Conservation (phyloP, 2,113 vertebrate species). For the Dicerorhinus sumatrensis region DNA sequence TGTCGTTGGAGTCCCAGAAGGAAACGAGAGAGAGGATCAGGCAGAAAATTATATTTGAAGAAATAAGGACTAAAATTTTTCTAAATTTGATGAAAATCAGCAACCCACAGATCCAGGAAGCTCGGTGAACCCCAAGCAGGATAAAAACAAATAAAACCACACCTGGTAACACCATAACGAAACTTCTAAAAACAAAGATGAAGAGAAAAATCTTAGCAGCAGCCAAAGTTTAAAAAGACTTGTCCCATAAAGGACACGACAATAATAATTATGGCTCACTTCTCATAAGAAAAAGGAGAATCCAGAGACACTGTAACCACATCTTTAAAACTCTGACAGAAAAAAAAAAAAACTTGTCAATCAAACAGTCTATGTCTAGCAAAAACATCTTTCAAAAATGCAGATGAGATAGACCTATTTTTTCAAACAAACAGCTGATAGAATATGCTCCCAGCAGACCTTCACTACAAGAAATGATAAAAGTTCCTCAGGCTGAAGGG, state of each 20-base stretch:
- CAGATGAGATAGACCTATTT: neutral
- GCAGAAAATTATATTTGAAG: neutral
- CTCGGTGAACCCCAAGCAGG: neutral
- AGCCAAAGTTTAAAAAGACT: neutral
- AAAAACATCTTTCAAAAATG: neutral
- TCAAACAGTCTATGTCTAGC: neutral
- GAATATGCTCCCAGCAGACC: neutral
- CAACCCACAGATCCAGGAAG: neutral
- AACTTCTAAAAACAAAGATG: neutral
- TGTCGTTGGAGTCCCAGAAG: neutral
- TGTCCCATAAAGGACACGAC: neutral
- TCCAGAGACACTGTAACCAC: neutral
- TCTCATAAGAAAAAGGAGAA: constrained; percentile 19
- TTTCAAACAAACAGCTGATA: neutral
- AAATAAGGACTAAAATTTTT: neutral
- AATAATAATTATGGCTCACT: neutral
- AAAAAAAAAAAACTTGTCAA: neutral
- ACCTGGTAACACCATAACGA: neutral
- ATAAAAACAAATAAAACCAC: neutral
- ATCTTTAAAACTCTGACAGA: neutral
- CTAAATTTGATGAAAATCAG: neutral
- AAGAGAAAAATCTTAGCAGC: neutral
- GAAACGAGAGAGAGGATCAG: neutral
- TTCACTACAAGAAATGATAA: neutral
- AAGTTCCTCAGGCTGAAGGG: neutral